Conservation (phyloP, 2,113 vertebrate species). For the Callipepla californica region DNA sequence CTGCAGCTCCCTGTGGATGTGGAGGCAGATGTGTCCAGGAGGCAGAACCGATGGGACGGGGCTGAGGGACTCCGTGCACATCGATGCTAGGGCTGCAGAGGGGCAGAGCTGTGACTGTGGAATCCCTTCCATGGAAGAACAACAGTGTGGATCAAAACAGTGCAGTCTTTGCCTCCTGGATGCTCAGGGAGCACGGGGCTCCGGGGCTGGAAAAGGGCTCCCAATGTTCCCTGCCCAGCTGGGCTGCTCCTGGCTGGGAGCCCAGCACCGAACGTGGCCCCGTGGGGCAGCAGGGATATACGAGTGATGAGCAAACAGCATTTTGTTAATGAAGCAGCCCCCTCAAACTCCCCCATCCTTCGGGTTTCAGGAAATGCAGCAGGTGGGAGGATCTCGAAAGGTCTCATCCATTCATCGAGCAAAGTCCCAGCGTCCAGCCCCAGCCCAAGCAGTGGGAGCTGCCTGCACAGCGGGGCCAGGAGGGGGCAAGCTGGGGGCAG, state of each 20-base stretch:
- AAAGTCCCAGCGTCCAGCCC: slow-evolving; percentile 41
- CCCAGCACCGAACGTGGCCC: fast-evolving
- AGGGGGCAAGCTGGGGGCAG: not conserved
- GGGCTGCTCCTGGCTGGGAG: not conserved
- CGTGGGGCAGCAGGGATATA: not conserved
- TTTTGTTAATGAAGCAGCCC: slow-evolving; percentile 53
- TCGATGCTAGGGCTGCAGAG: not conserved
- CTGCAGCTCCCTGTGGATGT: not conserved
- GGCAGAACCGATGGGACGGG: not conserved
- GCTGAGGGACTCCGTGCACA: not conserved
- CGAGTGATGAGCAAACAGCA: not conserved
- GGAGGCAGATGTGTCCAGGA: not conserved
- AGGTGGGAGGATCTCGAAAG: slow-evolving; percentile 63
- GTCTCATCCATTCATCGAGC: slow-evolving; percentile 60
- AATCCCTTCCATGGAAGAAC: slow-evolving; percentile 58
- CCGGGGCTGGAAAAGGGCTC: not conserved
- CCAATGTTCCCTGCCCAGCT: not conserved
- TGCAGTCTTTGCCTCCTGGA: not conserved
- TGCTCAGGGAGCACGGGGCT: not conserved
- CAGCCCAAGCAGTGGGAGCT: not conserved
- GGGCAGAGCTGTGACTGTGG: not conserved
- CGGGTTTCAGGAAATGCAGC: not conserved
- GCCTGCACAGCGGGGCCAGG: not conserved
- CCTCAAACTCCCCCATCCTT: not conserved
- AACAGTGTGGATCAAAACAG: not conserved